Percentiles rank a stretch among this genome's conserved stretches.
These are phyloP conservation scores for Ellobius talpinus DNA, from an alignment of 2,113 vertebrate genomes.

Conservation along the genomic window DNA sequence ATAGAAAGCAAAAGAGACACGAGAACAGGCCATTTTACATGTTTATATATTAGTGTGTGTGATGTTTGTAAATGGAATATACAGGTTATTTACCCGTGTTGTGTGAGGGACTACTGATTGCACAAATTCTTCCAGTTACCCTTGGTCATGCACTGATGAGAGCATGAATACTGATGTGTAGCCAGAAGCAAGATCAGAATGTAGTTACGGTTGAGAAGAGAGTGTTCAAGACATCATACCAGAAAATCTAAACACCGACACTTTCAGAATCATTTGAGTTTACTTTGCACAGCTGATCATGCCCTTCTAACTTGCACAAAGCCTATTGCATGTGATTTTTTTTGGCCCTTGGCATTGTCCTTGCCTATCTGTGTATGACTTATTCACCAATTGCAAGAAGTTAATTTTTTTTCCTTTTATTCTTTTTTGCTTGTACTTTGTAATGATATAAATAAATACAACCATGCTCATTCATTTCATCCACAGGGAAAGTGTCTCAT, in stretches of 20 bases:
- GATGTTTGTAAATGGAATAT: not conserved
- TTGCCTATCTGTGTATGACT: not conserved
- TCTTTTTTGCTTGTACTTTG: not conserved
- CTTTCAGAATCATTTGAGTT: not conserved
- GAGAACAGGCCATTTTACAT: not conserved
- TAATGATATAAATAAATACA: not conserved
- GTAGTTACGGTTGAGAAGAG: not conserved
- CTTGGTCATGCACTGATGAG: not conserved
- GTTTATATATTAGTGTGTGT: not conserved
- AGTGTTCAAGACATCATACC: not conserved
- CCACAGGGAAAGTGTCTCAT: not conserved
- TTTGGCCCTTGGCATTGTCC: not conserved
- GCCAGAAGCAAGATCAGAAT: not conserved
- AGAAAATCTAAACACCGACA: not conserved
- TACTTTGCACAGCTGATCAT: not conserved
- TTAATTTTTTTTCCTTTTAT: no score
- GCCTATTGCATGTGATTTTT: not conserved
- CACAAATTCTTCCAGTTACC: rapidly evolving
- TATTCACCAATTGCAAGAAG: not conserved
- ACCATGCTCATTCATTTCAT: not conserved
- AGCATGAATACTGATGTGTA: rapidly evolving
- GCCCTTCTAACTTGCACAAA: not conserved
- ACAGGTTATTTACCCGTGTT: not conserved
- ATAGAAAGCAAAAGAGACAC: not conserved
- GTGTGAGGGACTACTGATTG: not conserved